These are phyloP conservation scores for Luffia ferchaultella DNA, from an alignment of 2,888 invertebrate genomes.

Conservation along the genomic window DNA sequence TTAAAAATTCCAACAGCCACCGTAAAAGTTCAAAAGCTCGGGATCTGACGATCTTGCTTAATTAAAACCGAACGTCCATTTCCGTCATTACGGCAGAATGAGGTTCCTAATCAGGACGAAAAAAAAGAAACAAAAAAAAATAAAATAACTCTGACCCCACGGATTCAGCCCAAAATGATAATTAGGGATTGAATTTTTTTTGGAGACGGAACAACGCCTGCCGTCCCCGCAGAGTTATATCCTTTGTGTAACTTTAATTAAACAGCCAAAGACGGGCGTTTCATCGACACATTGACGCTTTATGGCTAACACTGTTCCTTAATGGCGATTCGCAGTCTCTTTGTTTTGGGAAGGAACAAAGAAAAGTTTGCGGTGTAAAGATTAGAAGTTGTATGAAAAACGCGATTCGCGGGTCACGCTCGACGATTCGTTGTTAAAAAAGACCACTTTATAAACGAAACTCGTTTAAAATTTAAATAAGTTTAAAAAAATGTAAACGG, in stretches of 20 bases:
- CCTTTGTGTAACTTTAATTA: constrained; percentile 20
- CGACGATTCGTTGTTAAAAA: no score
- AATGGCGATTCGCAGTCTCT: background rate
- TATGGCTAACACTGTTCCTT: constrained; percentile 1
- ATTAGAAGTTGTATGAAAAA: background rate
- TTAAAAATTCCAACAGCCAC: background rate
- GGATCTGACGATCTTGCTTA: background rate
- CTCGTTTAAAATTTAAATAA: no score
- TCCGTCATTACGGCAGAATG: constrained; percentile 4
- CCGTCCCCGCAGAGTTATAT: constrained; percentile 6
- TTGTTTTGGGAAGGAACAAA: constrained; percentile 5
- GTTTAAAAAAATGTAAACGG: no score
- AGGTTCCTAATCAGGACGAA: constrained; percentile 6
- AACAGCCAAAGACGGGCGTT: constrained; percentile 11
- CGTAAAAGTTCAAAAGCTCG: background rate
- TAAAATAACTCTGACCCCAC: constrained; percentile 10
- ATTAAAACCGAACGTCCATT: constrained; percentile 6
- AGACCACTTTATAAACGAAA: no score
- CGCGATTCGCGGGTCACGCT: no score
- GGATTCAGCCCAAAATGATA: constrained; percentile 21
- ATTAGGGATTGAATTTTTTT: constrained; percentile 23
- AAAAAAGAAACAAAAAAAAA: constrained; percentile 14
- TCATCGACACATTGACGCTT: constrained; percentile 9
- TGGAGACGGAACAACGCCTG: constrained; percentile 4
- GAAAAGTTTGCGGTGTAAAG: constrained; percentile 2